Evolutionary conservation across 2,113 vertebrate genomes (phyloP).

Genomic region (Coracopsis vasa): DNA sequence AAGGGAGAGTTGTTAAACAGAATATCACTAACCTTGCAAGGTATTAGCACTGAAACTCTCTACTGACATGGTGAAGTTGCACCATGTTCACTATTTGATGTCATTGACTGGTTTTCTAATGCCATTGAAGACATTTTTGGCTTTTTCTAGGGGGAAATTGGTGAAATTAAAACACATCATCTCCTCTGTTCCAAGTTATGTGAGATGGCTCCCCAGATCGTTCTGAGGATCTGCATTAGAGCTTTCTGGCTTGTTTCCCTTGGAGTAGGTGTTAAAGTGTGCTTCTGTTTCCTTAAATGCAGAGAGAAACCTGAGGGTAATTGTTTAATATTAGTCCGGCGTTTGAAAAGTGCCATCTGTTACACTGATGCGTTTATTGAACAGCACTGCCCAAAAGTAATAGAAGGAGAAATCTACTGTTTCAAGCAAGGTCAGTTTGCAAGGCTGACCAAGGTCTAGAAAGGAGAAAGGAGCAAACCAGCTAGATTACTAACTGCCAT

Average conservation of each 20-base stretch:
- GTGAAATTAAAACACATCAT: not conserved
- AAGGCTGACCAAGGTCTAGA: not conserved
- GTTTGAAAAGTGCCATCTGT: not conserved
- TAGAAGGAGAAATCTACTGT: not conserved
- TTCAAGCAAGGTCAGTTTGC: not conserved
- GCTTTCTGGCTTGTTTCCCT: not conserved
- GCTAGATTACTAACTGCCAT: not conserved
- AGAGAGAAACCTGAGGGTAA: not conserved
- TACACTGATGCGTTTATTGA: not conserved
- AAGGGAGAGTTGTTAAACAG: not conserved
- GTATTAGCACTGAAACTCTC: not conserved
- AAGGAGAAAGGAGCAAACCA: not conserved
- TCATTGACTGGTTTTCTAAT: not conserved
- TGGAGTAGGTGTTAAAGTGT: not conserved
- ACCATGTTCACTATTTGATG: not conserved
- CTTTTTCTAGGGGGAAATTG: not conserved
- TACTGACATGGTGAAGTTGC: not conserved
- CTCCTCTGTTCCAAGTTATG: not conserved
- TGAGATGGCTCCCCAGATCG: not conserved
- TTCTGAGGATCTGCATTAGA: not conserved
- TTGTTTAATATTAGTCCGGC: not conserved
- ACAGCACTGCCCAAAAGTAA: not conserved
- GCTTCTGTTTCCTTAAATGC: not conserved
- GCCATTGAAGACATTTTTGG: not conserved
- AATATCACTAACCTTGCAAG: not conserved